Conservation (phyloP, 1,140 invertebrate genomes). For the Acromyrmex echinatior region DNA sequence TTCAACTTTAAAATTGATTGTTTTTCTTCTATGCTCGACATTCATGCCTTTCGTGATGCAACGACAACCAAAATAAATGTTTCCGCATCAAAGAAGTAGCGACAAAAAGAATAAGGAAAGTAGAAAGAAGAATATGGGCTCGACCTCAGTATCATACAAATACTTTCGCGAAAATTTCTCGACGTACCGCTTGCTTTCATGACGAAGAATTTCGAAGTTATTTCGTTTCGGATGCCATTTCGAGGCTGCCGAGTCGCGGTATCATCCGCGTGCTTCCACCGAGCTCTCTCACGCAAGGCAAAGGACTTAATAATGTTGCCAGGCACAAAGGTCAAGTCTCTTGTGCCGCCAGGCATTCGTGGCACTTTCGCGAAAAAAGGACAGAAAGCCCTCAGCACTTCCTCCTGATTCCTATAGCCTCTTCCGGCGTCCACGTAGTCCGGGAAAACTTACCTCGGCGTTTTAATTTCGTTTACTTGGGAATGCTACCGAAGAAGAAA, state of each 20-base stretch:
- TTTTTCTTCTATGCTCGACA: neutral
- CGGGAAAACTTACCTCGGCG: constrained; percentile 80
- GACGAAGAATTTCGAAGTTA: constrained; percentile 78
- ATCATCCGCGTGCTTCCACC: constrained; percentile 69
- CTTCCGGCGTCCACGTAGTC: constrained; percentile 59
- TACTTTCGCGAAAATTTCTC: constrained; percentile 64
- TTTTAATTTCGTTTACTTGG: constrained; percentile 84
- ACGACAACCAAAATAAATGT: constrained; percentile 46
- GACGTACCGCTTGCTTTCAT: constrained; percentile 15
- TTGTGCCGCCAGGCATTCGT: constrained; percentile 77
- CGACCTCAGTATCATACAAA: constrained; percentile 50
- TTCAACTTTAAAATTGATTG: constrained; percentile 13
- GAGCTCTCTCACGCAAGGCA: constrained; percentile 70
- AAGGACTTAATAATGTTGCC: constrained; percentile 84
- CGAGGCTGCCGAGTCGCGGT: constrained; percentile 55
- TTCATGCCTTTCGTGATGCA: constrained; percentile 17
- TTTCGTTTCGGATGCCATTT: constrained; percentile 77
- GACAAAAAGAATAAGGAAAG: neutral
- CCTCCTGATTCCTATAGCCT: constrained; percentile 25
- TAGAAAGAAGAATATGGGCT: neutral
- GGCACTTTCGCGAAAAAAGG: constrained; percentile 69
- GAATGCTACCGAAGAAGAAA: constrained; percentile 30
- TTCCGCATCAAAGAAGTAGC: constrained; percentile 14
- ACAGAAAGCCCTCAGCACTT: constrained; percentile 48
- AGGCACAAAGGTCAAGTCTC: constrained; percentile 82